A percentile compares a stretch with the other conserved stretches of the same genome.
These are phyloP conservation scores for Rhamnusium bicolor DNA, from an alignment of 2,888 invertebrate genomes.

Conservation along the genomic window DNA sequence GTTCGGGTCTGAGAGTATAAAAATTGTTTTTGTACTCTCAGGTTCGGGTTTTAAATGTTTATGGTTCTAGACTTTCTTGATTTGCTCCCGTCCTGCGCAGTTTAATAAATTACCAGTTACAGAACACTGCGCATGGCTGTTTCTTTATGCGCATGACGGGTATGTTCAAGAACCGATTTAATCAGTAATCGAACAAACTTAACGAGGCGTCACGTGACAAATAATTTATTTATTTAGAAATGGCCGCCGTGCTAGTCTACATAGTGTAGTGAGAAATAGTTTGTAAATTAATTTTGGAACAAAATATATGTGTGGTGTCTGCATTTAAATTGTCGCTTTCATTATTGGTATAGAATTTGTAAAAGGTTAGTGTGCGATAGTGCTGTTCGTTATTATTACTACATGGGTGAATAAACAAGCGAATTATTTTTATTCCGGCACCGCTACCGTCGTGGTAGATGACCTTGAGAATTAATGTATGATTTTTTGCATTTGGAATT, in stretches of 20 bases:
- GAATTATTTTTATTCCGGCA: conserved; percentile 29
- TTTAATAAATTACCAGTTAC: no score
- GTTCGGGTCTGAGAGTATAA: no score
- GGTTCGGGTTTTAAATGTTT: no score
- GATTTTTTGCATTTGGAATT: conserved; percentile 33
- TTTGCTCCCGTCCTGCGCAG: no score
- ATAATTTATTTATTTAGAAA: conserved; percentile 66
- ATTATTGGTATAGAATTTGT: background rate
- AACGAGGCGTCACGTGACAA: conserved; percentile 55
- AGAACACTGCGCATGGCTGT: no score
- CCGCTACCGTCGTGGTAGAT: conserved; percentile 41
- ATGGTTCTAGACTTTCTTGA: no score
- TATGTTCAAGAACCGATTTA: no score
- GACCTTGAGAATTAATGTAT: conserved; percentile 41
- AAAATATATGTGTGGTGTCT: conserved; percentile 9
- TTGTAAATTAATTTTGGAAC: background rate
- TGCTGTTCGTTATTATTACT: background rate
- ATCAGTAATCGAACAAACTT: no score
- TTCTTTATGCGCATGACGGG: no score
- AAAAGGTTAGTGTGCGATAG: background rate
- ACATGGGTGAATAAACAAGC: conserved; percentile 17
- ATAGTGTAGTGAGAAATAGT: no score
- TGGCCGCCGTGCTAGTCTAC: conserved; percentile 18
- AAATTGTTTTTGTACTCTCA: no score
- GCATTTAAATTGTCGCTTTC: background rate